Evolutionary conservation across 2,888 invertebrate species (phyloP), one percentile per base, ranked within the genome.

Genomic region (Eristalis pertinax): DNA sequence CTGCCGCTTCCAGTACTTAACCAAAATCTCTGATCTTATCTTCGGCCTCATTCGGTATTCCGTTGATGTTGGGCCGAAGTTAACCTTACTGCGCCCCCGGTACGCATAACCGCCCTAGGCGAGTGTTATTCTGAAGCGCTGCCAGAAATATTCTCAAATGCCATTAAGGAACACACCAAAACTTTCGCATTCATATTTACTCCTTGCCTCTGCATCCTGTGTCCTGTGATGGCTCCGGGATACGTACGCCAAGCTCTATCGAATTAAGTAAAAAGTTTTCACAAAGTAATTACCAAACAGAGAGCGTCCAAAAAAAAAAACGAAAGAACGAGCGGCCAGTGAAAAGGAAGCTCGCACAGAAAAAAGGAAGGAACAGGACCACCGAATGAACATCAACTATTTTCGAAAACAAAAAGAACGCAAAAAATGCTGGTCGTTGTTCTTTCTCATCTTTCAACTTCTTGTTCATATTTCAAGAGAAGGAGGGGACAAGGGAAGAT

Each of bases 211-310:
- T 41, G 15, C 64, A 19, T 24, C 22, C 29, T 70, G 11, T 15
- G 15, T 35, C 22, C 63, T 56, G 24, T 64, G 38, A 19, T 10
- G 50, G 50, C 50, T 4, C 19, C 19, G 2, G 50, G 22, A 73
- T 38, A 74, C 26, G 22, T 22, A 60, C 67, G 62, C 50, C 67
- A 73, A 67, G 60, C 8, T 56, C 62, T 73, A 63, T 74, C 62
- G 68, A 67, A 67, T 74, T 80, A 68, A 81, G 69, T 68, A 75
- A 64, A 69, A 81, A 81, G 63, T 75, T 75, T 81, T 68, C 38
- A 56, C 67, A 81, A 81, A 75, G 74, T 74, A 81, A 75, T 75
- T 75, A 75, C 69, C 29, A 29, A 74, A 29, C 24, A 29, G 22
- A 68, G 50, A 50, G 74, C 50, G 26, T 26, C 22, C 22, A 60